Conservation (phyloP, 53 echinoderm and acorn worm genomes). For the Apostichopus leukothele region DNA sequence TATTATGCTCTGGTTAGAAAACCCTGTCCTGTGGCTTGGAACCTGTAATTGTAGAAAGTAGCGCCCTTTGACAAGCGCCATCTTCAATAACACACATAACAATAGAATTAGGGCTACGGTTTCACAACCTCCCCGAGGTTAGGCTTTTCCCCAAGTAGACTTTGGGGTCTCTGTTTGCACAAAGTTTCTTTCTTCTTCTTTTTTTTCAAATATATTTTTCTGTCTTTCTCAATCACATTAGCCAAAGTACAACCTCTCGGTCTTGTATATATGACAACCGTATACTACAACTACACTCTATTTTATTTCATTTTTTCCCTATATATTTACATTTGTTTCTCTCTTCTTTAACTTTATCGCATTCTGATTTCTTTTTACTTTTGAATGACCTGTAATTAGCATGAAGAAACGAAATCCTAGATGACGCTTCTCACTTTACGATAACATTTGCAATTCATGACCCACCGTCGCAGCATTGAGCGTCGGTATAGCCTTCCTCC, state of each 20-base stretch:
- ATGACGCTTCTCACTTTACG: constrained; percentile 17
- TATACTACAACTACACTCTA: too few relatives aligned
- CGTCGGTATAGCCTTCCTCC: background rate
- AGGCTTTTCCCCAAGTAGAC: constrained; percentile 18
- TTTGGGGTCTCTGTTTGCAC: constrained; percentile 25
- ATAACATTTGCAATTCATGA: constrained; percentile 31
- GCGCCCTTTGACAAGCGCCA: constrained; percentile 12
- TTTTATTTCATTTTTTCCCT: too few relatives aligned
- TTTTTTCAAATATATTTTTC: too few relatives aligned
- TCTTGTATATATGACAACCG: too few relatives aligned
- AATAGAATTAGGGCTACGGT: background rate
- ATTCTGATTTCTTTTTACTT: background rate
- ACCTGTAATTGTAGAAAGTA: constrained; percentile 35
- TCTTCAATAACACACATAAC: constrained; percentile 28
- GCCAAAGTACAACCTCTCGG: background rate
- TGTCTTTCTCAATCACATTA: constrained; percentile 7
- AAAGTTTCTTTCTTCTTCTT: constrained; percentile 25
- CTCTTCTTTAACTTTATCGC: background rate
- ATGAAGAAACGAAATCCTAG: constrained; percentile 34
- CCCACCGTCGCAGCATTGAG: constrained; percentile 18
- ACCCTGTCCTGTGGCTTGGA: too few relatives aligned
- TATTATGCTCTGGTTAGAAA: background rate
- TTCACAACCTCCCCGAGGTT: constrained; percentile 29
- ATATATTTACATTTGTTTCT: too few relatives aligned
- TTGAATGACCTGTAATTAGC: constrained; percentile 38